Conservation (phyloP, 2,113 vertebrate species). For the Nyctereutes procyonoides region DNA sequence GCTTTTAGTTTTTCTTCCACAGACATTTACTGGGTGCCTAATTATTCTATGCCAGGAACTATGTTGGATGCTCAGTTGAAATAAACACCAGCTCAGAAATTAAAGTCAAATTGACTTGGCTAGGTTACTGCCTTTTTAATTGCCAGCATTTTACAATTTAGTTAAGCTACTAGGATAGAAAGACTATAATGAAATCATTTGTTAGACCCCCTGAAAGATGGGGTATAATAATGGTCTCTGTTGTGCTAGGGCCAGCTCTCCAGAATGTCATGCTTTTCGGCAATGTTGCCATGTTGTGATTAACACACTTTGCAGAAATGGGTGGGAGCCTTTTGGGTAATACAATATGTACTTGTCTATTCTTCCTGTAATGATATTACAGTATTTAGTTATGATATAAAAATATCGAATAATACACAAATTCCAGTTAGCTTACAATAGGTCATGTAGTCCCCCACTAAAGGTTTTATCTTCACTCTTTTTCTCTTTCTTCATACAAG, state of each 20-base stretch:
- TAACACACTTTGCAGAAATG: slow-evolving; percentile 37
- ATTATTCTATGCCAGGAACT: background rate
- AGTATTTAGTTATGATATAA: slow-evolving; percentile 42
- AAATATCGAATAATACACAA: slow-evolving; percentile 51
- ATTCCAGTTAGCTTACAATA: slow-evolving; percentile 48
- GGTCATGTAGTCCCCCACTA: background rate
- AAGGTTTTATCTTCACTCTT: slow-evolving; percentile 8
- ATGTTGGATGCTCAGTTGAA: background rate
- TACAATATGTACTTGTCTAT: background rate
- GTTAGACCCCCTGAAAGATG: background rate
- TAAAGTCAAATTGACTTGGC: background rate
- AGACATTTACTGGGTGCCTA: background rate
- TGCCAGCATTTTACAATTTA: background rate
- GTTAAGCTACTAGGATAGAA: background rate
- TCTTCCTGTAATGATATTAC: background rate
- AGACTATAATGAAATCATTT: background rate
- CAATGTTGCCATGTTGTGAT: background rate
- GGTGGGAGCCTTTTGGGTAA: slow-evolving; percentile 28
- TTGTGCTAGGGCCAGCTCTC: background rate
- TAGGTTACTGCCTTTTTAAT: background rate
- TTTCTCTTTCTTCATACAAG: background rate
- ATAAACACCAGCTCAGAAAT: background rate
- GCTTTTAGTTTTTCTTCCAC: slow-evolving; percentile 27
- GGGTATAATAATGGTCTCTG: slow-evolving; percentile 20
- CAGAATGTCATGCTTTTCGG: background rate